Evolutionary conservation across 2,113 vertebrate genomes (phyloP).

Genomic region (Charadrius vociferus): DNA sequence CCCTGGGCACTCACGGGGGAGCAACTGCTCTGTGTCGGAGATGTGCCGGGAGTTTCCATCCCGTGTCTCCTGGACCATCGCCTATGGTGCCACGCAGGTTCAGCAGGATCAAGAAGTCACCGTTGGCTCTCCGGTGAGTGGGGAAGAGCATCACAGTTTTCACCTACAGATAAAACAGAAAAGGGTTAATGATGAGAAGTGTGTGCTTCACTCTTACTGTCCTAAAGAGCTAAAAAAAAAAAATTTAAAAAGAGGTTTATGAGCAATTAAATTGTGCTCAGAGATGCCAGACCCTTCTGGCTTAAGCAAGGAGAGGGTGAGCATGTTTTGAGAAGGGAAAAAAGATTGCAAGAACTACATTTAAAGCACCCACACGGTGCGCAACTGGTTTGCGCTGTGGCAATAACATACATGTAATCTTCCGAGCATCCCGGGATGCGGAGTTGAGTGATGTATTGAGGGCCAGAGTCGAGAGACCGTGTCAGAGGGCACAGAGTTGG

Average conservation of each 20-base stretch:
- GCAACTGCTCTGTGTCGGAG: not conserved
- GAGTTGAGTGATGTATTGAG: not conserved
- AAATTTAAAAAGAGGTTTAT: not conserved
- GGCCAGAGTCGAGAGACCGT: not conserved
- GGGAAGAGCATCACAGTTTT: not conserved
- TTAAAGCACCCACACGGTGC: not conserved
- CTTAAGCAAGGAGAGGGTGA: not conserved
- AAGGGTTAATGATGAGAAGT: not conserved
- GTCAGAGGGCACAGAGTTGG: not conserved
- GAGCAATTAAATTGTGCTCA: not conserved
- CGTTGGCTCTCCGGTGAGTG: not conserved
- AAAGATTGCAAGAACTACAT: not conserved
- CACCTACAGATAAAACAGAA: not conserved
- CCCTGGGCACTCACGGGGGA: not conserved
- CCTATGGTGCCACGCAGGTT: fast-evolving
- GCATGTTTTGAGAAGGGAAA: not conserved
- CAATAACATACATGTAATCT: not conserved
- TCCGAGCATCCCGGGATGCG: not conserved
- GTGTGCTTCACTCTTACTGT: not conserved
- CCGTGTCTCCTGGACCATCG: not conserved
- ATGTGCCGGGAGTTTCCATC: not conserved
- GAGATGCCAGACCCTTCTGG: not conserved
- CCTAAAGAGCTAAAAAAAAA: not conserved
- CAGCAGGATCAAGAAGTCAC: not conserved
- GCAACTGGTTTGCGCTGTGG: not conserved